These are phyloP conservation scores for Pogonocichla stellata DNA, from an alignment of 2,113 vertebrate species.

Conservation along the genomic window DNA sequence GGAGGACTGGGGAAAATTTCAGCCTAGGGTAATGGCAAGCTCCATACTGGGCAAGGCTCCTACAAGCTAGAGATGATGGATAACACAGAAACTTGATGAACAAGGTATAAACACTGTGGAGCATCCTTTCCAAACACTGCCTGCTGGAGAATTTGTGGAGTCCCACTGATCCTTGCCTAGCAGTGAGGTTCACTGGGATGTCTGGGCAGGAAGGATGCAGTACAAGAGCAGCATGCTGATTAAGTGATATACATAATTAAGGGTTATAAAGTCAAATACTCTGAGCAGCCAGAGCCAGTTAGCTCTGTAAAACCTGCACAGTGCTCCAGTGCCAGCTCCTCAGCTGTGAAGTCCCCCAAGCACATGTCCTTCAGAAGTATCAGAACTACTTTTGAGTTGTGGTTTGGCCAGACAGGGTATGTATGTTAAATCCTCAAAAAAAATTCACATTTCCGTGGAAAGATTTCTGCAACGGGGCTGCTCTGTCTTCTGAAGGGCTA, in stretches of 20 bases:
- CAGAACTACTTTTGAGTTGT: not conserved
- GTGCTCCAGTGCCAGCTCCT: not conserved
- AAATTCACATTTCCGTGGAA: not conserved
- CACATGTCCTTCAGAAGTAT: not conserved
- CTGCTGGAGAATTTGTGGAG: not conserved
- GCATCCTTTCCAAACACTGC: not conserved
- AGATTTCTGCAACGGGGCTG: not conserved
- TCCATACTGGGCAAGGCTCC: not conserved
- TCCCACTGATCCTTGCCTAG: not conserved
- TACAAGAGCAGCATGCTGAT: rapidly evolving
- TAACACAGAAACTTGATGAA: not conserved
- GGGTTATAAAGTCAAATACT: not conserved
- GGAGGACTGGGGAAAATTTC: conserved; percentile 7
- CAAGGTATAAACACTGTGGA: not conserved
- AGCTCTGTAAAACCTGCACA: not conserved
- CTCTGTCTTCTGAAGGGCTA: not conserved
- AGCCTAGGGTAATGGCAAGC: not conserved
- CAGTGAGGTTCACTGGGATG: not conserved
- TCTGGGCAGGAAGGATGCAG: not conserved
- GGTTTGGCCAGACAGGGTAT: not conserved
- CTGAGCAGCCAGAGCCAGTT: not conserved
- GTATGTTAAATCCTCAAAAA: not conserved
- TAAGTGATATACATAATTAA: not conserved
- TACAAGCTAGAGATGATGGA: not conserved
- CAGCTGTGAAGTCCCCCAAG: not conserved